phyloP scores from a whole-genome alignment of 2,113 vertebrate species.

The Prochilodus magdalenae region DNA sequence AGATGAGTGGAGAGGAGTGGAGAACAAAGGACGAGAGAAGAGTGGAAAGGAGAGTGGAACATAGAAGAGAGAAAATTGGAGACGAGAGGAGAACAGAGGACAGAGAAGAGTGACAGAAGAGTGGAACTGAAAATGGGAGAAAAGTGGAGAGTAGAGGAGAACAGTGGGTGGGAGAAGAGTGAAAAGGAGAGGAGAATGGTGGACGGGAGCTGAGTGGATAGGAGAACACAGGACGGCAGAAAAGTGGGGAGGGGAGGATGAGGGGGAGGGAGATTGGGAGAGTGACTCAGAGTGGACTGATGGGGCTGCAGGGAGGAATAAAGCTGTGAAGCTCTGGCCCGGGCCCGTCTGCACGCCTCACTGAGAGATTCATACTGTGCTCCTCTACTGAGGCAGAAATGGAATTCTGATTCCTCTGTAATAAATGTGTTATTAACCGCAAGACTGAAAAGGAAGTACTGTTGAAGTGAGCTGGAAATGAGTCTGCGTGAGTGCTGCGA shows the following conservation, averaged over 20 bases:
- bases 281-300: conserved; percentile 69
- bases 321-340: conserved; percentile 59
- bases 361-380: conserved; percentile 67
- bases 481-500: background rate
- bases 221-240: conserved; percentile 20
- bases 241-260: conserved; percentile 39
- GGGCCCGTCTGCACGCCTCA: conserved; percentile 59
- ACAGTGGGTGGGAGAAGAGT: conserved; percentile 29
- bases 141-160: background rate
- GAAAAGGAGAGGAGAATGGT: background rate
- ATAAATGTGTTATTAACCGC: conserved; percentile 30
- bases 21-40: background rate
- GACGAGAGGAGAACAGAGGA: background rate
- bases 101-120: background rate
- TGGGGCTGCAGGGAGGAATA: conserved; percentile 67
- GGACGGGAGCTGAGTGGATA: background rate
- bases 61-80: no score
- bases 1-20: background rate
- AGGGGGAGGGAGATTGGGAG: conserved; percentile 53
- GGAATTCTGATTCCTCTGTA: background rate
- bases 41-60: background rate
- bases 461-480: conserved; percentile 3
- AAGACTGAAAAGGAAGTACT: conserved; percentile 22
- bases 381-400: conserved; percentile 12
- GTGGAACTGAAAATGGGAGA: background rate